Conservation (phyloP, 2,797 vertebrate genomes). For the Platyrinchus mystaceus region DNA sequence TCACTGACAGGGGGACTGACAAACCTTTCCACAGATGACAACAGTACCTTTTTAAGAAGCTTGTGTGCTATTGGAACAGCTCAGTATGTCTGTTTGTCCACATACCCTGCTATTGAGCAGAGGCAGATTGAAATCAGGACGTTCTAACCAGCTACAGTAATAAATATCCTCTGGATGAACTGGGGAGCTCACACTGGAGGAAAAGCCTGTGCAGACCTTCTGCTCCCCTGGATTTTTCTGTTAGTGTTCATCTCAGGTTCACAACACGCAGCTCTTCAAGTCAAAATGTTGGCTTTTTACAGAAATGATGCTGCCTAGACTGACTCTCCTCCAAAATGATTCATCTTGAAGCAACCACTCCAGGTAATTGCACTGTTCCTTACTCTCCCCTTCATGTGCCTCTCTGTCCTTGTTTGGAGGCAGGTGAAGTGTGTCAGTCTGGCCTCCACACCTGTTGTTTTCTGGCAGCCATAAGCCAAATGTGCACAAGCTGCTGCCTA, state of each 20-base stretch:
- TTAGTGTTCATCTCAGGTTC: neutral
- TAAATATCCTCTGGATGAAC: neutral
- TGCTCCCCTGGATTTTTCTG: neutral
- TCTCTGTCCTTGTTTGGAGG: neutral
- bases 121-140: neutral
- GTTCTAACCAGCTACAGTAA: neutral
- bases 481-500: fast-evolving
- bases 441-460: neutral
- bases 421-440: neutral
- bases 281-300: neutral
- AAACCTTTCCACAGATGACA: neutral
- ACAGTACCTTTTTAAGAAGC: neutral
- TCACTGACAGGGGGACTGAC: neutral
- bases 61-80: neutral
- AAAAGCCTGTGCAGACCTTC: neutral
- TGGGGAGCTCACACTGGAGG: neutral
- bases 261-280: neutral
- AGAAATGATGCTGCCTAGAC: neutral
- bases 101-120: neutral
- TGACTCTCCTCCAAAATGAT: neutral
- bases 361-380: neutral
- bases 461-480: neutral
- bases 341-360: neutral
- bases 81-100: neutral
- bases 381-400: neutral